Conservation (phyloP, 2,797 vertebrate genomes). For the Pseudopleuronectes americanus region DNA sequence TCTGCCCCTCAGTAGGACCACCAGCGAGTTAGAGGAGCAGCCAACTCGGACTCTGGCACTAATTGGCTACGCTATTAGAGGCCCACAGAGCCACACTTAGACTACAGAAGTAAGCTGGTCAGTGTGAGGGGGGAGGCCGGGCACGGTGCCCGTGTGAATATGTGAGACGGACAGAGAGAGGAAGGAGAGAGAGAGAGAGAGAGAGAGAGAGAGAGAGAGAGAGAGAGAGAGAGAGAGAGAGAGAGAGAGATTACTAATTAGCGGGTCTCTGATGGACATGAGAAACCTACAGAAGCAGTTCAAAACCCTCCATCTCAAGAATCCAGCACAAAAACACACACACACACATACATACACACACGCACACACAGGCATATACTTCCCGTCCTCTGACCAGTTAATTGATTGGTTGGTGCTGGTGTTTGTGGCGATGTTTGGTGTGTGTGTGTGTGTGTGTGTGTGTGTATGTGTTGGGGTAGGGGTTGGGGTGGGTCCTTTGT, state of each 20-base stretch:
- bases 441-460: constrained; percentile 12
- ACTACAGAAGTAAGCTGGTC: constrained; percentile 71
- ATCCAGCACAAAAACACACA: constrained; percentile 12
- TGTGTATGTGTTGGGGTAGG: constrained; percentile 14
- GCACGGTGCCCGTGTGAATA: constrained; percentile 57
- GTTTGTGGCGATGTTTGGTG: constrained; percentile 29
- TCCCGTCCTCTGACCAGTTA: constrained; percentile 31
- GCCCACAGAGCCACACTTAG: constrained; percentile 72
- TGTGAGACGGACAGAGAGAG: constrained; percentile 25
- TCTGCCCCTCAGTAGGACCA: constrained; percentile 80
- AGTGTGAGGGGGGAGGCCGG: constrained; percentile 63
- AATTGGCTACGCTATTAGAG: constrained; percentile 75
- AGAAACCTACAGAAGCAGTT: constrained; percentile 59
- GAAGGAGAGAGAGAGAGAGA: too few species aligned
- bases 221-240: constrained; percentile 18
- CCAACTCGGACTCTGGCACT: constrained; percentile 77
- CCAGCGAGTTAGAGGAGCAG: constrained; percentile 71
- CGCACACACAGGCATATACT: constrained; percentile 14
- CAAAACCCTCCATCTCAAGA: constrained; percentile 35
- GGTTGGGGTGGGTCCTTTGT: constrained; percentile 61
- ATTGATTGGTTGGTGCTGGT: constrained; percentile 47
- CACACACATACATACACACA: constrained; percentile 6
- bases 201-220: too few species aligned
- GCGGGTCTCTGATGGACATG: constrained; percentile 65
- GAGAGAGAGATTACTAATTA: constrained; percentile 70